Evolutionary conservation across 1,140 invertebrate species (phyloP).

Genomic region (Diorhabda carinulata): DNA sequence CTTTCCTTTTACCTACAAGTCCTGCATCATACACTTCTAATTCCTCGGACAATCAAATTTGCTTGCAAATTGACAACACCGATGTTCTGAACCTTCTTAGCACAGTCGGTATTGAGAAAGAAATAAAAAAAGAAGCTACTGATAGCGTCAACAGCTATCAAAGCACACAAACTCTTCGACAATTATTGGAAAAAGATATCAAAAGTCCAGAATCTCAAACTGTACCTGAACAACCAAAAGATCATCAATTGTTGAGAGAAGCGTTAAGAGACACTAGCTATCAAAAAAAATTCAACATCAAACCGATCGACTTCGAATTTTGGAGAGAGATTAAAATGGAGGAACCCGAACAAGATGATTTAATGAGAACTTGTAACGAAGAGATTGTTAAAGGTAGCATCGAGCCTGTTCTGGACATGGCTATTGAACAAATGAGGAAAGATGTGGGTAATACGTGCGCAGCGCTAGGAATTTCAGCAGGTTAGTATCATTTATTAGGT

Average conservation of each 20-base stretch:
- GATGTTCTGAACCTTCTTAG: conserved; percentile 33
- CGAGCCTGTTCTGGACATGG: conserved; percentile 77
- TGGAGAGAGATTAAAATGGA: conserved; percentile 57
- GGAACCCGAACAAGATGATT: conserved; percentile 50
- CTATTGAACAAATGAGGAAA: conserved; percentile 78
- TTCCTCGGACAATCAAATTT: conserved; percentile 29
- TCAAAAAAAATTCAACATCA: conserved; percentile 75
- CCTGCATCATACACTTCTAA: conserved; percentile 31
- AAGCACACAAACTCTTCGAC: conserved; percentile 37
- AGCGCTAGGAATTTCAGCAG: conserved; percentile 78
- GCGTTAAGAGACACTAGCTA: conserved; percentile 78
- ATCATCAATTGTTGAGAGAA: conserved; percentile 75
- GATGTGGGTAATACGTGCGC: conserved; percentile 81
- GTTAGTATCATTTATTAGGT: conserved; percentile 53
- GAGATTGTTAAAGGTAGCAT: conserved; percentile 68
- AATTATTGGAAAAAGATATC: conserved; percentile 38
- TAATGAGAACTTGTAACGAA: conserved; percentile 55
- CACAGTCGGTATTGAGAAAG: conserved; percentile 32
- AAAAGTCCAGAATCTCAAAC: conserved; percentile 24
- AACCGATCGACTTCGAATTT: conserved; percentile 66
- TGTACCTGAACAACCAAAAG: conserved; percentile 49
- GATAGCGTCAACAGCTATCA: conserved; percentile 49
- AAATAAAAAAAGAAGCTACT: conserved; percentile 43
- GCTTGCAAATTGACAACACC: conserved; percentile 15
- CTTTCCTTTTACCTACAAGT: conserved; percentile 26